Base-by-base conservation (phyloP, 2,888 invertebrate genomes). In the Elegia similella region DNA sequence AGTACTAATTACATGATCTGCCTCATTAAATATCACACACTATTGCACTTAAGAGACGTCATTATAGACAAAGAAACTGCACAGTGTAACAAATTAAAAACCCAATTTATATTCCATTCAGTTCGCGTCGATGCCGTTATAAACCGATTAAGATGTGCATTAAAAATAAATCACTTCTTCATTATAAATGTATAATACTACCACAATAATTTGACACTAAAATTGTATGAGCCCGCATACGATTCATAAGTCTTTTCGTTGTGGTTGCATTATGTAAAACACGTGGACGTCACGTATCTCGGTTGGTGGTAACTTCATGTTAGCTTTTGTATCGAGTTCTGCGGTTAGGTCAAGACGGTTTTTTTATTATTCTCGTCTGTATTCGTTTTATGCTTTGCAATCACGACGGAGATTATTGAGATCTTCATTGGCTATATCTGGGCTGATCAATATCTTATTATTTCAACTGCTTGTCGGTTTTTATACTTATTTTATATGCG, bases 71-170 rank as follows among this genome's bases (percentile, higher is more conserved):
- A 32, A n/a, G 38, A 38, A n/a, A n/a, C 38, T 6, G 16, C 16
- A 15, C 32, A 50, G 32, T 53, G 30, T 42, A 53, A 43, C 30
- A 53, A 43, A 53, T 30, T 43, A 53, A 53, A 53, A 30, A 42
- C 42, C 30, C 43, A 42, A 53, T 53, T 53, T 30, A 10, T 43
- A 43, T 53, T 53, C 53, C 15, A 53, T 43, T 53, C 15, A 29
- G n/a, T 6, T 5, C 13, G 30, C 30, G 23, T 5, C 29, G 43
- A 53, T 29, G 13, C 42, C 15, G 43, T 53, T 30, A 53, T 53
- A 30, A 53, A 53, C 10, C 29, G 29, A 53, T 50, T 50, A 50
- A 50, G 10, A 34, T 32, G 34, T 30, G 7, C 52, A 50, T 50
- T 50, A 50, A 50, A 34, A 50, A 50, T 50, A 50, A 50, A 50